Percentiles rank a stretch among this genome's conserved stretches.
Evolutionary conservation across 2,797 vertebrate species (phyloP).

Genomic region (Melanotaenia nigrans): DNA sequence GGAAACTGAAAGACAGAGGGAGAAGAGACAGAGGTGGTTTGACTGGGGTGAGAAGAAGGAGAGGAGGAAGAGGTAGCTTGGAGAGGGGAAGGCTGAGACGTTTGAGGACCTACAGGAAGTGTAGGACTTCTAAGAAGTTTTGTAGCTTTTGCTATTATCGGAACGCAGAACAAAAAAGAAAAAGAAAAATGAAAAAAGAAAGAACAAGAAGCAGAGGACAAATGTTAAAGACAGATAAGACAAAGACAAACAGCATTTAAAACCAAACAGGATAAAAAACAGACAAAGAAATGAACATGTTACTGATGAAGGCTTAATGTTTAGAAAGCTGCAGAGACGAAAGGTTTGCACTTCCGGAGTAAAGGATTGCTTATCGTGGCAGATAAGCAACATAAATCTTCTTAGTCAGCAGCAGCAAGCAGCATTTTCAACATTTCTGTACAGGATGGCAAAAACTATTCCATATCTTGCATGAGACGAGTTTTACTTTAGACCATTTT

Average conservation of each 20-base stretch:
- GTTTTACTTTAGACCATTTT: neutral
- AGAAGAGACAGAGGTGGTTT: neutral
- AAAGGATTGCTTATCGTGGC: conserved; percentile 32
- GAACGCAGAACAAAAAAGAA: conserved; percentile 64
- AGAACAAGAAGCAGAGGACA: conserved; percentile 53
- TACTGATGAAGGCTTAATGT: conserved; percentile 21
- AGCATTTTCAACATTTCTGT: conserved; percentile 7
- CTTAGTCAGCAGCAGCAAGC: conserved; percentile 19
- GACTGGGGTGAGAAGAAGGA: conserved; percentile 3
- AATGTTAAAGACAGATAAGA: conserved; percentile 52
- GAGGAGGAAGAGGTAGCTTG: conserved; percentile 1
- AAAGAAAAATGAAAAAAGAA: conserved; percentile 57
- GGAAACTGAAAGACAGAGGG: conserved; percentile 54
- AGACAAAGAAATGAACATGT: conserved; percentile 30
- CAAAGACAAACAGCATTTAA: conserved; percentile 40
- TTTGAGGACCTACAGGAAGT: conserved; percentile 32
- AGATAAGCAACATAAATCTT: conserved; percentile 43
- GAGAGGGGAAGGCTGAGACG: conserved; percentile 8
- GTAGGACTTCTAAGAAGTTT: conserved; percentile 48
- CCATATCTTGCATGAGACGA: neutral
- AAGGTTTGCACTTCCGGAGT: conserved; percentile 24
- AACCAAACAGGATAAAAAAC: conserved; percentile 31
- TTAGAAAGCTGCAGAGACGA: conserved; percentile 61
- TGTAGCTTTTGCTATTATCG: conserved; percentile 42
- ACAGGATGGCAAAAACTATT: neutral